A percentile compares a stretch with the other conserved stretches of the same genome.
Conservation (phyloP, 2,797 vertebrate genomes). For the Clamator glandarius region DNA sequence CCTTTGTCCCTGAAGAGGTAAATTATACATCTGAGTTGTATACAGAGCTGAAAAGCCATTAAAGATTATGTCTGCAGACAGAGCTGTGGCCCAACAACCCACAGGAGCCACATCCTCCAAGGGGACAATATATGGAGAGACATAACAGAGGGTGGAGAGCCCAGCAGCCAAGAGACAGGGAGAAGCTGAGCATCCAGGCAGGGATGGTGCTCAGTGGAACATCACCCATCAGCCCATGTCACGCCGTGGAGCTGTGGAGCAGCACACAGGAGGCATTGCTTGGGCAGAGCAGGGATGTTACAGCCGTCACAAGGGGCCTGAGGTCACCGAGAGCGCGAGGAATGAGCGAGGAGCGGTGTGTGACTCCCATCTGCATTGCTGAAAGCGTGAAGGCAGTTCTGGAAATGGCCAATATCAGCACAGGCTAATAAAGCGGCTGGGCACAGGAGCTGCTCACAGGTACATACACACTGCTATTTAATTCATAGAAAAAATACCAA, state of each 20-base stretch:
- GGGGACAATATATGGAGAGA: fast-evolving
- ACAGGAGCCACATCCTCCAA: not conserved
- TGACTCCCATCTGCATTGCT: fast-evolving
- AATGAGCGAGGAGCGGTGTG: fast-evolving
- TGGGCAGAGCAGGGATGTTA: not conserved
- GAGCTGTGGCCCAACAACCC: not conserved
- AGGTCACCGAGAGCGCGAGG: fast-evolving
- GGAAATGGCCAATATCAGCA: fast-evolving
- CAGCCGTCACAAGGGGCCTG: fast-evolving
- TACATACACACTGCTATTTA: not conserved
- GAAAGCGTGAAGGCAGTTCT: not conserved
- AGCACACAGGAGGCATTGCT: fast-evolving
- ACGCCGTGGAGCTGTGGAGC: not conserved
- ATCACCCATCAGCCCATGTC: fast-evolving
- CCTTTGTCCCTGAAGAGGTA: constrained; percentile 9
- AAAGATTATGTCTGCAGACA: not conserved
- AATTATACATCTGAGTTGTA: not conserved
- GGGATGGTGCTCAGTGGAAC: fast-evolving
- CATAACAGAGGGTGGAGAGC: not conserved
- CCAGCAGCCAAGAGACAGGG: not conserved
- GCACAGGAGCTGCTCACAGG: not conserved
- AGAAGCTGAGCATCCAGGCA: not conserved
- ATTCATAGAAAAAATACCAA: not conserved
- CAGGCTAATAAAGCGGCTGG: not conserved
- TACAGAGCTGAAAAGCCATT: not conserved